Evolutionary conservation across 2,888 invertebrate genomes (phyloP), one percentile per base, ranked within the genome.

Genomic region (Ecdyonurus torrentis): DNA sequence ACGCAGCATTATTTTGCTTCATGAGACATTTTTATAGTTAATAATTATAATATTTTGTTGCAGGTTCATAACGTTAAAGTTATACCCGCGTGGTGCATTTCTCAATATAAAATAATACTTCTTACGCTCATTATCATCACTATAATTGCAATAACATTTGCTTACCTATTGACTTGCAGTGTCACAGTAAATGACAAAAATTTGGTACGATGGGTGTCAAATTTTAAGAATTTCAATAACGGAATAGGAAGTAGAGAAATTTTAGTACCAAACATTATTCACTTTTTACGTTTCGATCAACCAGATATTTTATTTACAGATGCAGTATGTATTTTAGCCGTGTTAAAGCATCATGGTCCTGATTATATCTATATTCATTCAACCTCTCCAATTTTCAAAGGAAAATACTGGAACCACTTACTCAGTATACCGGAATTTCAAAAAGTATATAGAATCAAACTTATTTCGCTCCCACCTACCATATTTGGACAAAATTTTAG

Each of bases 221-320:
- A n/a, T n/a, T 67, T 67, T 59, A 60, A 61, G 22, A 63, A 64
- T 15, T 67, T 68, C 58, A 62, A 69, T 64, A 72, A 71, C 64
- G 64, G 67, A 5, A 68, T 67, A 1, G 71, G 71, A 2, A 66
- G 67, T 23, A 55, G 37, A 7, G 60, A 66, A 25, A 64, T 65
- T 23, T 69, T 72, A 10, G 70, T 72, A 1, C 72, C 72, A 5
- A 71, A 72, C 60, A 66, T 70, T 59, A 68, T 72, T n/a, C 72
- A 72, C 64, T 72, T 69, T 62, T 67, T 72, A n/a, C 66, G 69
- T 19, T 70, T 68, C 62, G 67, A 67, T 25, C 61, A 66, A 19
- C 58, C 60, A 2, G 63, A 66, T 50, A 63, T 69, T 22, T 66
- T 62, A 22, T 70, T 69, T 64, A 65, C 68, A 55, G 68, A 70